Base-by-base conservation (phyloP, 1,140 invertebrate species). In the Eriocheir sinensis region DNA sequence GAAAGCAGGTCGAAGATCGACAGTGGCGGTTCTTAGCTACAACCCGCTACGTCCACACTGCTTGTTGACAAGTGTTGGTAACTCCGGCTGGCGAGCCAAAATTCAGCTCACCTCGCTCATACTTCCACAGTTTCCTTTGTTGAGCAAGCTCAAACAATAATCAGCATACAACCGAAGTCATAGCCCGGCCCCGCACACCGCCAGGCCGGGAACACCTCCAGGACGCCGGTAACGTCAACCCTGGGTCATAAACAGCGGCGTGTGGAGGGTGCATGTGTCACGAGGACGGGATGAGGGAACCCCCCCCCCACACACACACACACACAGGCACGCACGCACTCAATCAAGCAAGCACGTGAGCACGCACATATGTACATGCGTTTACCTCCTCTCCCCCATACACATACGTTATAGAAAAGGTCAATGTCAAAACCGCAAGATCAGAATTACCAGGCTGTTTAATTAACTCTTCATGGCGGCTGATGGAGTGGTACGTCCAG, bases 61-160 rank as follows among this genome's bases (percentile, higher is more conserved):
- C 21, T 21, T 72, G 60, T 72, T 72, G 60, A 72, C 60, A 72
- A 72, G 60, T n/a, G 60, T n/a, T 21, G 27, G 60, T 72, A 72
- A 72, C 60, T 12, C 21, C 12, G 60, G 12, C 60, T n/a, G n/a
- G n/a, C 21, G 60, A 21, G 60, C 21, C 60, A 72, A 72, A 72
- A 72, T 72, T 72, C 60, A 6, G 60, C 27, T 72, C 60, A 72
- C 60, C 60, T 72, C 60, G 17, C 60, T 72, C 27, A 72, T 72
- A 72, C 60, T 72, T 72, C n/a, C 60, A 72, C 60, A 72, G 21
- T 72, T 72, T 72, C 60, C 60, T 72, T 8, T 72, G 60, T 72
- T 72, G 60, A n/a, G n/a, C 60, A 72, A 72, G n/a, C 60, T 72
- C 60, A 72, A 72, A 72, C 60, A 72, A 72, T 72, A 72, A 72